Evolutionary conservation across 2,888 invertebrate species (phyloP).

Genomic region (Sinelater perroti): DNA sequence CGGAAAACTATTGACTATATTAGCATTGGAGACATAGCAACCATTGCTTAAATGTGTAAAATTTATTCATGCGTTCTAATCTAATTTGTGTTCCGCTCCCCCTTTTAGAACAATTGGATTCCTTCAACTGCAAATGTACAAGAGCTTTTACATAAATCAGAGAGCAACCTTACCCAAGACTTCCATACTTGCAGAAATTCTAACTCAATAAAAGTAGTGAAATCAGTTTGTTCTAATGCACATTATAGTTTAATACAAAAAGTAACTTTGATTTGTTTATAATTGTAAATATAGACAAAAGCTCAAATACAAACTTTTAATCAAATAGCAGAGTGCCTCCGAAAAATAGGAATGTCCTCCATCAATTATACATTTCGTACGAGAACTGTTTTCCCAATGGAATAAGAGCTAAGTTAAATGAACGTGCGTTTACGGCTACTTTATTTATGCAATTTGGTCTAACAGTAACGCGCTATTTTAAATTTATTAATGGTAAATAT

Average conservation of each 20-base stretch:
- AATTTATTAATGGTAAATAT: no score
- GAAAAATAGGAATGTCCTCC: constrained; percentile 23
- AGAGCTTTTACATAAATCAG: no score
- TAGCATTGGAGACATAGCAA: constrained; percentile 28
- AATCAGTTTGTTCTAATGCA: no score
- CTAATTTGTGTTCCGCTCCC: constrained; percentile 13
- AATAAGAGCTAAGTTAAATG: constrained; percentile 31
- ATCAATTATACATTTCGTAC: constrained; percentile 31
- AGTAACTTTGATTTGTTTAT: no score
- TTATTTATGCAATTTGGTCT: no score
- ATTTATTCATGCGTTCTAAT: constrained; percentile 16
- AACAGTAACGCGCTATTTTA: no score
- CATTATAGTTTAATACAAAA: no score
- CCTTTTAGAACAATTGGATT: constrained; percentile 18
- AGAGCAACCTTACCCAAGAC: no score
- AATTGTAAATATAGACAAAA: no score
- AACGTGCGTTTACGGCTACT: constrained; percentile 23
- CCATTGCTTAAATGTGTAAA: constrained; percentile 24
- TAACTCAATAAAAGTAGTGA: no score
- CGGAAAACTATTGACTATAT: constrained; percentile 45
- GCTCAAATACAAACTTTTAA: constrained; percentile 27
- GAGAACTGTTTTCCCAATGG: constrained; percentile 26
- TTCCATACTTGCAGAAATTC: no score
- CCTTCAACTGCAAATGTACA: no score
- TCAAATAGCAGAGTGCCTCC: constrained; percentile 28